Conservation (phyloP, 2,888 invertebrate genomes). For the Polydrusus cervinus region DNA sequence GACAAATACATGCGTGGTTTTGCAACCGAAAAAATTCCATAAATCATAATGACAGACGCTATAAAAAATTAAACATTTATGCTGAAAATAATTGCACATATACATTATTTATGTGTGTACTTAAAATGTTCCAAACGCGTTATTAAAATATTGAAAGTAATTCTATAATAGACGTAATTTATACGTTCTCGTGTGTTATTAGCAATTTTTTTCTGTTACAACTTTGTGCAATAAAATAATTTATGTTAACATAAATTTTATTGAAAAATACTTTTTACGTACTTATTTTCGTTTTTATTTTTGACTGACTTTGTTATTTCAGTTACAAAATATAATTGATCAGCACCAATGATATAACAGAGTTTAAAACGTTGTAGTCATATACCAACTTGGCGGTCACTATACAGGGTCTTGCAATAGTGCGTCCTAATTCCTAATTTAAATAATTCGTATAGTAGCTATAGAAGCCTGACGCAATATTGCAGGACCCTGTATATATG, state of each 20-base stretch:
- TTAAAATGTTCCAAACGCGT: constrained; percentile 19
- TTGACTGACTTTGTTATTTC: background rate
- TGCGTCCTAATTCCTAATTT: too few relatives aligned
- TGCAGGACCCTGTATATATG: too few relatives aligned
- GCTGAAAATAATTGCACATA: constrained; percentile 13
- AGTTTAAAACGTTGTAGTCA: too few relatives aligned
- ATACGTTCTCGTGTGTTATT: constrained; percentile 4
- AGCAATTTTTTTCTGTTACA: background rate
- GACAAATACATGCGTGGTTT: background rate
- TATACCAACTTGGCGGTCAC: too few relatives aligned
- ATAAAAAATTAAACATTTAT: background rate
- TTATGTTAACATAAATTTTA: background rate
- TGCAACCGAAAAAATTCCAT: background rate
- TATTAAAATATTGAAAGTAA: constrained; percentile 36
- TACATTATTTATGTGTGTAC: constrained; percentile 22
- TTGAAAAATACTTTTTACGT: background rate
- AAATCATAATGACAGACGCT: background rate
- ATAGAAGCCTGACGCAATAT: too few relatives aligned
- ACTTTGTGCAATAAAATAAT: constrained; percentile 6
- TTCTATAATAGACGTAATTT: constrained; percentile 24
- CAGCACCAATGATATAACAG: too few relatives aligned
- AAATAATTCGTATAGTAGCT: too few relatives aligned
- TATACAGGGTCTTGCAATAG: too few relatives aligned
- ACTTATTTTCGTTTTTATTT: background rate
- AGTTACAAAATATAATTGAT: background rate